Conservation (phyloP, 2,888 invertebrate species). For the Stomorhina lunata region DNA sequence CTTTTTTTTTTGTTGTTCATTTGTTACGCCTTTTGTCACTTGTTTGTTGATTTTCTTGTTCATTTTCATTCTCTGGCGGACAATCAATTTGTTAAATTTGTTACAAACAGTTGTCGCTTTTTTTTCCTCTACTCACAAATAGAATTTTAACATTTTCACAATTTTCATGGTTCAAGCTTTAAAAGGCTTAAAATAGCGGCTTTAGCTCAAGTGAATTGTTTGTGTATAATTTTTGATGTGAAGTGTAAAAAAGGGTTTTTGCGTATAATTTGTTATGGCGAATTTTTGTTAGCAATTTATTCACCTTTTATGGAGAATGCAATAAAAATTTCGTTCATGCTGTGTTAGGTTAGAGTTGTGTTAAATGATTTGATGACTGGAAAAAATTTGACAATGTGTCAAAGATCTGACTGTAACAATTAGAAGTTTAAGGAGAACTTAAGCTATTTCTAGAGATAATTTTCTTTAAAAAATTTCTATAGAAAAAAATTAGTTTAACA, state of each 20-base stretch:
- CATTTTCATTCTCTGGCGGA: constrained; percentile 25
- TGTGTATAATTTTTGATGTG: background rate
- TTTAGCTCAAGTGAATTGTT: background rate
- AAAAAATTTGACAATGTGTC: background rate
- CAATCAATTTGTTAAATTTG: constrained; percentile 65
- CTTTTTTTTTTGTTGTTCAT: constrained; percentile 60
- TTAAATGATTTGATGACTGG: background rate
- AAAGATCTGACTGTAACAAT: no score
- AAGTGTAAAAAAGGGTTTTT: background rate
- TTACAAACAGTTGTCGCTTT: constrained; percentile 52
- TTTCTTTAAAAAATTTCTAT: background rate
- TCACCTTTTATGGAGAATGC: background rate
- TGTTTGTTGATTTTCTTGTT: constrained; percentile 5
- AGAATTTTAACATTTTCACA: constrained; percentile 27
- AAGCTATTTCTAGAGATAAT: background rate
- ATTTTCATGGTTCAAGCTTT: constrained; percentile 45
- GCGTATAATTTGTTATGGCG: background rate
- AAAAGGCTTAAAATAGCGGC: constrained; percentile 31
- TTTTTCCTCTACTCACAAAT: background rate
- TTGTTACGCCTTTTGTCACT: constrained; percentile 67
- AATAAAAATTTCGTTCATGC: background rate
- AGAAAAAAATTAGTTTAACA: background rate
- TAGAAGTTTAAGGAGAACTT: background rate
- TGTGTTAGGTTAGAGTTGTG: background rate
- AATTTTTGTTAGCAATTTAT: background rate